Evolutionary conservation across 2,888 invertebrate genomes (phyloP), one percentile per base, ranked within the genome.

Genomic region (Scaeva pyrastri): DNA sequence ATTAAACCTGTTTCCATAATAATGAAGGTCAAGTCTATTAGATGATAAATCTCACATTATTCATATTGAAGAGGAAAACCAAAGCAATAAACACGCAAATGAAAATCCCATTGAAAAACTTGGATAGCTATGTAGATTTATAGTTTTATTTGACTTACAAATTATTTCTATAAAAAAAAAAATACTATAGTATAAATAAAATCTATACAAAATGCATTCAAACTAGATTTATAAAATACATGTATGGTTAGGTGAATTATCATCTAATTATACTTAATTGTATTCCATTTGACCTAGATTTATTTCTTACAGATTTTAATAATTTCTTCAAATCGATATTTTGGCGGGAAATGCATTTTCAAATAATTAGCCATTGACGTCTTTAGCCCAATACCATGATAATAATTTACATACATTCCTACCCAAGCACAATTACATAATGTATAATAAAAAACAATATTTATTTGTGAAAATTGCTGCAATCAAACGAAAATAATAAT

Each of bases 261-360:
- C 16, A 26, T 62, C 16, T 43, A 12, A 43, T 62, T 26, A 62
- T 21, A 43, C 21, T 62, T n/a, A 3, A 62, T 62, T 41, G n/a
- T n/a, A 62, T 62, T 45, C 43, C 62, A 62, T 43, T 62, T 45
- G 43, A 26, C 62, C 62, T 62, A 62, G 43, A 45, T 62, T 31
- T 14, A 5, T 31, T 16, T 50, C 19, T 19, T 16, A 1, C 19
- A 21, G 19, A 50, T 50, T 52, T 2, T 23, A 14, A 52, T 14
- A 52, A 14, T 12, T 23, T 14, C n/a, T 55, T 21, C 1, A 62
- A 23, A 0, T 43, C 14, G 14, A 41, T 10, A 60, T 8, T 60
- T 36, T 36, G 36, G 19, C 19, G 39, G 39, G 14, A 60, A 41
- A 60, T 56, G 56, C 56, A 56, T 56, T 56, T 56, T 11, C n/a